Percentiles rank a stretch among this genome's conserved stretches.
Conservation (phyloP, 2,888 invertebrate genomes). For the Volucella bombylans region DNA sequence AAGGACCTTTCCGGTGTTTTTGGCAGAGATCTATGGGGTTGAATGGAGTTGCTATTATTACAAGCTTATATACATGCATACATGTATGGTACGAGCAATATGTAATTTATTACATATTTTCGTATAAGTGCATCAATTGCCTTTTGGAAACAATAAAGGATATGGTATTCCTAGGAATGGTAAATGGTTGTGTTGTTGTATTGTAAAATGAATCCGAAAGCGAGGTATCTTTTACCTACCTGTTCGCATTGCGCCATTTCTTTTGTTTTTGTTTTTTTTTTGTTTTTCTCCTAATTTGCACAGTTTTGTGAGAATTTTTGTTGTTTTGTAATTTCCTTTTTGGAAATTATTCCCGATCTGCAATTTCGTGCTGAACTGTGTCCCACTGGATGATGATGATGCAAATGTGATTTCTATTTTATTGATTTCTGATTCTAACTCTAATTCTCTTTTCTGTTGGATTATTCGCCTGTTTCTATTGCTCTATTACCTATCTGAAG, state of each 20-base stretch:
- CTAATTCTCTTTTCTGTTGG: constrained; percentile 38
- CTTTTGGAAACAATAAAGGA: no score
- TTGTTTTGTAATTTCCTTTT: constrained; percentile 13
- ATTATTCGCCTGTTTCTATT: no score
- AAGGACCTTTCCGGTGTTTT: background rate
- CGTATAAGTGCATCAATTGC: no score
- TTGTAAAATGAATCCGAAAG: constrained; percentile 2
- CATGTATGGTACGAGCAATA: no score
- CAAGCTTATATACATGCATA: no score
- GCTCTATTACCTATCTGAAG: no score
- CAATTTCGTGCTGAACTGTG: constrained; percentile 21
- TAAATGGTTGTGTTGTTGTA: no score
- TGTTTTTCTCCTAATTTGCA: constrained; percentile 16
- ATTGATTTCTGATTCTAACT: background rate
- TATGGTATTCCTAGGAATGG: no score
- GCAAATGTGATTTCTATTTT: no score
- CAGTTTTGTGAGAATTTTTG: constrained; percentile 38
- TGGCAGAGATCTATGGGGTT: background rate
- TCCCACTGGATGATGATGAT: background rate
- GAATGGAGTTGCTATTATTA: no score
- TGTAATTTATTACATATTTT: no score
- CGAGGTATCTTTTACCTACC: constrained; percentile 31
- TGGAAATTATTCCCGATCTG: constrained; percentile 20
- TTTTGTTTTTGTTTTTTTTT: background rate
- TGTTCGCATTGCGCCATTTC: constrained; percentile 56